Percentiles rank a stretch among this genome's conserved stretches.
Conservation (phyloP, 2,888 invertebrate genomes). For the Cyaniris semiargus region DNA sequence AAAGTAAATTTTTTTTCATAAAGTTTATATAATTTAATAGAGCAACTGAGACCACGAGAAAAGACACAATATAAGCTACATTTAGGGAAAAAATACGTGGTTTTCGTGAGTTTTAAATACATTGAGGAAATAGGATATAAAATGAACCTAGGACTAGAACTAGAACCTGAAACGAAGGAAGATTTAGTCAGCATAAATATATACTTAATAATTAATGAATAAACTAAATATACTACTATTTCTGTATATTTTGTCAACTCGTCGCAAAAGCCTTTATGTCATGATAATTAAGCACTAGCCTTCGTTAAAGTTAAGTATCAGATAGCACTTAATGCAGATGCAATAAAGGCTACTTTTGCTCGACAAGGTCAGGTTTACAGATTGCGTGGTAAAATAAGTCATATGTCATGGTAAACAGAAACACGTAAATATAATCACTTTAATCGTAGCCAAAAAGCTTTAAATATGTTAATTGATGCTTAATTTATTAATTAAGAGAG, state of each 20-base stretch:
- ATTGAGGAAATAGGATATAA: too few relatives aligned
- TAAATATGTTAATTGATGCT: not conserved
- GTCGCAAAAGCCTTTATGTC: not conserved
- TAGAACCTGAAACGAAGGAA: too few relatives aligned
- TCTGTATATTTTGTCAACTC: not conserved
- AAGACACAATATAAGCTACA: too few relatives aligned
- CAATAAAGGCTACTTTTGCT: not conserved
- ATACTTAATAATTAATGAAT: too few relatives aligned
- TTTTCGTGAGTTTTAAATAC: too few relatives aligned
- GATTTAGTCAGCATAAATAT: not conserved
- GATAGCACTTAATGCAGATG: not conserved
- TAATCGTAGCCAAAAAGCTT: not conserved
- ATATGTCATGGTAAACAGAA: slow-evolving; percentile 5
- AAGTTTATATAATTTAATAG: too few relatives aligned
- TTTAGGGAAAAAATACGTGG: too few relatives aligned
- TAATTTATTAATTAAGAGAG: too few relatives aligned
- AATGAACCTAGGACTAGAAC: too few relatives aligned
- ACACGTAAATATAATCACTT: not conserved
- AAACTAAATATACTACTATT: too few relatives aligned
- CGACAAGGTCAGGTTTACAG: slow-evolving; percentile 10
- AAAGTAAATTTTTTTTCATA: too few relatives aligned
- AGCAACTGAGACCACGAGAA: too few relatives aligned
- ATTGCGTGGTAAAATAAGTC: not conserved
- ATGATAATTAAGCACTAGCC: not conserved
- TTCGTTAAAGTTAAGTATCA: not conserved